Conservation (phyloP, 1,140 invertebrate species). For the Asobara japonica region DNA sequence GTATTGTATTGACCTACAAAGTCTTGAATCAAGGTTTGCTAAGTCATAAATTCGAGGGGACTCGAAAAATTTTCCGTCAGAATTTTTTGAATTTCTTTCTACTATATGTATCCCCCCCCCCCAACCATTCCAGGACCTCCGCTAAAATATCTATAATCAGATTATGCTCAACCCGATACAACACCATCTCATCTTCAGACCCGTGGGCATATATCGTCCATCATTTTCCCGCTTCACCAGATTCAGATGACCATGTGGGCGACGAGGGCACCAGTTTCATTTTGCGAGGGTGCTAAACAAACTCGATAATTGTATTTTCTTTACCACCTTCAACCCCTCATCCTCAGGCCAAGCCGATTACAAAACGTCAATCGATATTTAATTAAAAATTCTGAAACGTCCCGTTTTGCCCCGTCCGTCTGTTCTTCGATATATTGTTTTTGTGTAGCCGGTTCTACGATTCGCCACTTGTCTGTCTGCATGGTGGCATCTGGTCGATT, state of each 20-base stretch:
- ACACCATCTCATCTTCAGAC: neutral
- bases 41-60: too few relatives aligned
- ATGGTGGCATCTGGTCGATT: too few relatives aligned
- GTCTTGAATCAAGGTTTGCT: too few relatives aligned
- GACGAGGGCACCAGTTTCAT: neutral
- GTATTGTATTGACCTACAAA: too few relatives aligned
- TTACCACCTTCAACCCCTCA: neutral
- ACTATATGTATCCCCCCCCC: too few relatives aligned
- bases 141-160: conserved; percentile 10
- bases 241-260: neutral
- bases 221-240: neutral
- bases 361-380: neutral
- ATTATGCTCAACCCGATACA: neutral
- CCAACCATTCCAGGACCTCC: neutral
- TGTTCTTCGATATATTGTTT: neutral
- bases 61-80: too few relatives aligned
- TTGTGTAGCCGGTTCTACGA: too few relatives aligned
- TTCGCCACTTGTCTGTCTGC: too few relatives aligned
- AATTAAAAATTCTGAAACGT: neutral
- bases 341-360: neutral
- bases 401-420: too few relatives aligned
- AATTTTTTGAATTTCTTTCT: too few relatives aligned
- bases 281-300: neutral
- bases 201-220: neutral
- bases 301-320: neutral